Base-by-base conservation (phyloP, 2,113 vertebrate genomes). In the Scytalopus superciliaris region DNA sequence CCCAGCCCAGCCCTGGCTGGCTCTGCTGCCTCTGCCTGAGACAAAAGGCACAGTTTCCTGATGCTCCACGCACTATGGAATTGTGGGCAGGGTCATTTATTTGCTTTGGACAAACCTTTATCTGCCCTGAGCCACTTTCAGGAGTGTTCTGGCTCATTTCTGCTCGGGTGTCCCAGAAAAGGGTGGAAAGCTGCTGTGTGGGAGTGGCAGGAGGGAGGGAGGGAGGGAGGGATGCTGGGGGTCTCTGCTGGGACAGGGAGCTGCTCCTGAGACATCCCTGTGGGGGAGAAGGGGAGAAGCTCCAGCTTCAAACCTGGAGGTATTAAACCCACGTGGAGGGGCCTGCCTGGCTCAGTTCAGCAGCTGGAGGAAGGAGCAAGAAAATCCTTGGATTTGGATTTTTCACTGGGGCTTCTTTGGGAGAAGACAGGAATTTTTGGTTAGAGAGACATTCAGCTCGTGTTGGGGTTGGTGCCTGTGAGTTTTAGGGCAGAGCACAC, bases 81-180 rank as follows among this genome's bases (percentile, higher is more conserved):
- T 88, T 63, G 74, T 90, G 93, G 90, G 75, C 50, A 90, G 73
- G 42, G 70, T 78, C 4, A 4, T 75, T 3, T 96, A 4, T 97
- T 97, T 96, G 89, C 80, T 97, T 97, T 97, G 97, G 94, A 93
- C 3, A 0, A 76, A 87, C 44, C 84, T 88, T 96, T 96, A 94
- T 96, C 95, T 94, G 47, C n/a, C 77, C 83, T 6, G 10, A 67
- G 74, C 93, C 49, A 2, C 6, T n/a, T 19, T 62, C 90, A 68
- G 76, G 25, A 95, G 66, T 59, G 80, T 55, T 97, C 87, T 81
- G 94, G 77, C 89, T 93, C 50, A 2, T 64, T 93, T 52, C 55
- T 89, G 77, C 83, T 23, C 45, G 82, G 62, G 69, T 35, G 28
- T 28, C 39, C 0, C 60, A 42, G 27, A 30, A 40, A 5, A 22